These are phyloP conservation scores for Tachypleus tridentatus DNA, from an alignment of 1,140 invertebrate species.

Conservation along the genomic window DNA sequence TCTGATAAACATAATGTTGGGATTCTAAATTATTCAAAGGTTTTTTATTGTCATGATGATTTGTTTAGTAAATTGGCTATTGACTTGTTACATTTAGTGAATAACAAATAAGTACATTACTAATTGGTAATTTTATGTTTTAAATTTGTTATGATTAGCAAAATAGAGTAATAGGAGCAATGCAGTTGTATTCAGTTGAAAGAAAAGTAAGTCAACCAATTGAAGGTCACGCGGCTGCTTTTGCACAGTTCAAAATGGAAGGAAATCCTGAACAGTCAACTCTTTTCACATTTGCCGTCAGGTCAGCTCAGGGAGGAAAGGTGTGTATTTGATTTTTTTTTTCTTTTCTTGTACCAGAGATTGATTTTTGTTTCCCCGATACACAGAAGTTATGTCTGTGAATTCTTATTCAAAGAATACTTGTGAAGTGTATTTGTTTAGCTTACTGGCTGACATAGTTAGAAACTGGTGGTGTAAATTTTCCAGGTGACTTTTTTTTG, in stretches of 20 bases:
- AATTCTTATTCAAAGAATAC: background rate
- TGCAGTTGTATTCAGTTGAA: constrained; percentile 99
- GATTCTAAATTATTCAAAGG: no score
- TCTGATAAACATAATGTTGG: no score
- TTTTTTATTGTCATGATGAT: no score
- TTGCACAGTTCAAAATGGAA: constrained; percentile 91
- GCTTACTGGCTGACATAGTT: background rate
- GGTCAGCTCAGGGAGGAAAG: constrained; percentile 79
- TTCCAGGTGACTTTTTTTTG: no score
- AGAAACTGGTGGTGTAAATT: no score
- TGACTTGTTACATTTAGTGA: no score
- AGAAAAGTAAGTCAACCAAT: constrained; percentile 98
- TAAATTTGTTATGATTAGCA: constrained; percentile 45
- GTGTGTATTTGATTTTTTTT: constrained; percentile 26
- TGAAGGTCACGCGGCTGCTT: constrained; percentile 96
- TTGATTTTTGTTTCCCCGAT: background rate
- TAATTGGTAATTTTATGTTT: no score
- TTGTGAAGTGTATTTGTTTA: background rate
- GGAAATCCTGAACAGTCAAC: constrained; percentile 88
- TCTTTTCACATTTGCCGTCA: constrained; percentile 91
- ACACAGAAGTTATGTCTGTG: no score
- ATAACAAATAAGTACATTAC: no score
- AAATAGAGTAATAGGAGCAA: constrained; percentile 92
- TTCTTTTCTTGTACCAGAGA: constrained; percentile 1
- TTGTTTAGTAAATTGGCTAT: no score